Percentiles rank a stretch among this genome's conserved stretches.
phyloP scores from a whole-genome alignment of 2,797 vertebrate species.

The Buceros bicornis region DNA sequence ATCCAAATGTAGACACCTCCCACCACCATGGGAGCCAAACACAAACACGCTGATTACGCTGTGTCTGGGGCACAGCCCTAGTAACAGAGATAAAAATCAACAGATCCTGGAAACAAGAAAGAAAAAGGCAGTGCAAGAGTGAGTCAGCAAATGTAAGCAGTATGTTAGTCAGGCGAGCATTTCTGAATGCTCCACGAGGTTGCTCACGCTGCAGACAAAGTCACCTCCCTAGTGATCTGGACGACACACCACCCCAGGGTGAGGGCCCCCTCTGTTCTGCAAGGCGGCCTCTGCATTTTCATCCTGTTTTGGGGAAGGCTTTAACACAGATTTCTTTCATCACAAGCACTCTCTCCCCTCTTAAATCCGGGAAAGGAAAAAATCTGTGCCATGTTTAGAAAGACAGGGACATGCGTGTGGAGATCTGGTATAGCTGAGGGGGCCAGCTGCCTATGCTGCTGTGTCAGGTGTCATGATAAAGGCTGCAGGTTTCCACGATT shows the following conservation, averaged over 20 bases:
- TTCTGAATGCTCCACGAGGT: not conserved
- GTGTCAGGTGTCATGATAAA: not conserved
- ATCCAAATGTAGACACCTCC: slow-evolving; percentile 14
- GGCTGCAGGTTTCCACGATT: not conserved
- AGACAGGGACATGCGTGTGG: fast-evolving
- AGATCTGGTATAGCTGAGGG: not conserved
- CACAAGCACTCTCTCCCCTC: fast-evolving
- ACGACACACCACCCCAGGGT: not conserved
- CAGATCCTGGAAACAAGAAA: slow-evolving; percentile 27
- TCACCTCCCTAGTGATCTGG: not conserved
- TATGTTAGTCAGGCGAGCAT: slow-evolving; percentile 1
- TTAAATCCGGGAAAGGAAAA: not conserved
- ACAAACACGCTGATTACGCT: slow-evolving; percentile 7
- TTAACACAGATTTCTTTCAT: not conserved
- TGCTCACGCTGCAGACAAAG: not conserved
- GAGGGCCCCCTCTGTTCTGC: not conserved
- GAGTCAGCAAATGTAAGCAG: slow-evolving; percentile 68
- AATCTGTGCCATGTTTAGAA: not conserved
- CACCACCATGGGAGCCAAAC: not conserved
- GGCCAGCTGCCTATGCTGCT: not conserved
- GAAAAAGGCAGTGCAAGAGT: slow-evolving; percentile 57
- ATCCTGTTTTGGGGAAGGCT: not conserved
- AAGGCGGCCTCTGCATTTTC: not conserved
- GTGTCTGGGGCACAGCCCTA: slow-evolving; percentile 35
- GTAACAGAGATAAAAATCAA: slow-evolving; percentile 69